phyloP scores from a whole-genome alignment of 2,888 invertebrate species.

The Cinara cedri region DNA sequence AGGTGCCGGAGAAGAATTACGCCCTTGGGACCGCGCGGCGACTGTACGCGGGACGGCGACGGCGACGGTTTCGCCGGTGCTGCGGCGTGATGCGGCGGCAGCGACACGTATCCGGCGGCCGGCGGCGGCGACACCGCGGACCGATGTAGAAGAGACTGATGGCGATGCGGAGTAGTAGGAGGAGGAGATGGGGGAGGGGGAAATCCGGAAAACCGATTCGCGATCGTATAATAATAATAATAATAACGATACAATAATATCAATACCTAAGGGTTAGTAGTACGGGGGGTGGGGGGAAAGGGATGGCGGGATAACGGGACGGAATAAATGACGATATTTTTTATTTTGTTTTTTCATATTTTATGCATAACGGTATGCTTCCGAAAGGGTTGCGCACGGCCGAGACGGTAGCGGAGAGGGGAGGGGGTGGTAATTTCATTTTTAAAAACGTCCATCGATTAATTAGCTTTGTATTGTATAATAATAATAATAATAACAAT shows the following conservation, averaged over 20 bases:
- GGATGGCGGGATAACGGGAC: neutral
- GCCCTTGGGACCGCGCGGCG: conserved; percentile 41
- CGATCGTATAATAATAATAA: too few species aligned
- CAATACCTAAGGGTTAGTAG: neutral
- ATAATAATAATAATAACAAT: too few species aligned
- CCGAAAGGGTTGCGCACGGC: neutral
- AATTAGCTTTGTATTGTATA: neutral
- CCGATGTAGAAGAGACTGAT: neutral
- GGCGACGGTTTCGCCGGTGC: neutral
- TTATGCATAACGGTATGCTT: neutral
- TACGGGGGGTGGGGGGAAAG: neutral
- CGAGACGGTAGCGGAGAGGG: neutral
- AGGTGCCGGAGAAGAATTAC: conserved; percentile 56
- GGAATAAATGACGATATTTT: conserved; percentile 20
- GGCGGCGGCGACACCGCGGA: neutral
- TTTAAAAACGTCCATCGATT: conserved; percentile 42
- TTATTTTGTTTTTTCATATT: neutral
- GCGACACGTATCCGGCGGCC: neutral
- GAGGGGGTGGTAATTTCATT: neutral
- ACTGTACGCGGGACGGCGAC: neutral
- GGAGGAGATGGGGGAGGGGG: neutral
- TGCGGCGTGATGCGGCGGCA: neutral
- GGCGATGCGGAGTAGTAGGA: neutral
- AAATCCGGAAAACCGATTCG: neutral
- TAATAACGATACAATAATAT: neutral